phyloP scores from a whole-genome alignment of 2,797 vertebrate genomes.

The Sebastes miniatus region DNA sequence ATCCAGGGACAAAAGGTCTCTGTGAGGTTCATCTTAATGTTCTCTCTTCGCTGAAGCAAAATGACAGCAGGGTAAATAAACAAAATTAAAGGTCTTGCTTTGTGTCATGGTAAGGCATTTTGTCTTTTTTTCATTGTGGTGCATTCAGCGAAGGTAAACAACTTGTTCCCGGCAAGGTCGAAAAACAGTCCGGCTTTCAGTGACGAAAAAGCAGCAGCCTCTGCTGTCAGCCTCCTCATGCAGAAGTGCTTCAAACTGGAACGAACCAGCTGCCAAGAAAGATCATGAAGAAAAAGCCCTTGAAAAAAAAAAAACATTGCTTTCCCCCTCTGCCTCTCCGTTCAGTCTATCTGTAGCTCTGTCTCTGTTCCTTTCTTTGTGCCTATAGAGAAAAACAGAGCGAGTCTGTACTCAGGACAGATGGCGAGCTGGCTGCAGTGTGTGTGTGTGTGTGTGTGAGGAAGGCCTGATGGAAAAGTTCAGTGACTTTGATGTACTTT shows the following conservation, averaged over 20 bases:
- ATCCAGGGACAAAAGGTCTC: background rate
- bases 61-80: background rate
- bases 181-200: conserved; percentile 32
- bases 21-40: background rate
- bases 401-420: background rate
- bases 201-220: conserved; percentile 31
- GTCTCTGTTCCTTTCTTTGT: conserved; percentile 41
- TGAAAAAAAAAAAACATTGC: background rate
- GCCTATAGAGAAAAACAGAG: conserved; percentile 23
- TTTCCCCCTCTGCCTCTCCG: background rate
- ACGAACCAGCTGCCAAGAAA: conserved; percentile 38
- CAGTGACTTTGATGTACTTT: background rate
- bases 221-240: conserved; percentile 18
- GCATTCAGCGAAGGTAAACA: conserved; percentile 41
- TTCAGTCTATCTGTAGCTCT: conserved; percentile 23
- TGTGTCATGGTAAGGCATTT: background rate
- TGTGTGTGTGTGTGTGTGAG: background rate
- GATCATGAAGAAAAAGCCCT: conserved; percentile 35
- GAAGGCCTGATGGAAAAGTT: background rate
- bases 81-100: conserved; percentile 2
- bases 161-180: conserved; percentile 47
- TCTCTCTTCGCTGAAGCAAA: background rate
- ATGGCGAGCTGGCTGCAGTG: conserved; percentile 9
- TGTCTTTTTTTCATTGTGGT: conserved; percentile 3
- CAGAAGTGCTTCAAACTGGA: conserved; percentile 46